Evolutionary conservation across 2,888 invertebrate genomes (phyloP).

Genomic region (Hyles lineata): DNA sequence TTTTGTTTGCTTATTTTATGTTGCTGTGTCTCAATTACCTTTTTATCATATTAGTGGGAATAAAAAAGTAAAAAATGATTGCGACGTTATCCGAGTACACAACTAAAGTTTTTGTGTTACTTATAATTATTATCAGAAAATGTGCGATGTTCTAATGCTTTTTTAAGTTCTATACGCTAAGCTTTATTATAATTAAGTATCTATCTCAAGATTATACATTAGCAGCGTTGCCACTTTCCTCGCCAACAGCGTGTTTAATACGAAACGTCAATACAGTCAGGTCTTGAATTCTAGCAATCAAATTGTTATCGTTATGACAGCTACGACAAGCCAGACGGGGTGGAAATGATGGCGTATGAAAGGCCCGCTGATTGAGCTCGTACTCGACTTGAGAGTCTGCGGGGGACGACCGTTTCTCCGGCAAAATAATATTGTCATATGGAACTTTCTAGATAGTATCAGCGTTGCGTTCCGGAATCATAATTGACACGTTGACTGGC

Average conservation of each 20-base stretch:
- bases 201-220: neutral
- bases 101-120: too few relatives aligned
- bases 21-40: too few relatives aligned
- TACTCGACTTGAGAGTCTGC: neutral
- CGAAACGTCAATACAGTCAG: neutral
- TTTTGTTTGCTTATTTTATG: too few relatives aligned
- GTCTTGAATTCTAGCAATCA: neutral
- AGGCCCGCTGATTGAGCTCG: neutral
- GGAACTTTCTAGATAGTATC: conserved; percentile 25
- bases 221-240: neutral
- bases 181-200: neutral
- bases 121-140: too few relatives aligned
- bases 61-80: neutral
- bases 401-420: conserved; percentile 15
- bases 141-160: too few relatives aligned
- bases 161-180: too few relatives aligned
- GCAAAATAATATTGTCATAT: conserved; percentile 24
- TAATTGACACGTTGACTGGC: conserved; percentile 21
- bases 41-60: neutral
- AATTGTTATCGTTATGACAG: conserved; percentile 12
- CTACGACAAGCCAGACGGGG: neutral
- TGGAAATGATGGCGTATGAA: conserved; percentile 1
- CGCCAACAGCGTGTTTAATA: neutral
- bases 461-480: neutral
- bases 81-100: too few relatives aligned